Base-by-base conservation (phyloP, 2,797 vertebrate genomes). In the Choloepus didactylus region DNA sequence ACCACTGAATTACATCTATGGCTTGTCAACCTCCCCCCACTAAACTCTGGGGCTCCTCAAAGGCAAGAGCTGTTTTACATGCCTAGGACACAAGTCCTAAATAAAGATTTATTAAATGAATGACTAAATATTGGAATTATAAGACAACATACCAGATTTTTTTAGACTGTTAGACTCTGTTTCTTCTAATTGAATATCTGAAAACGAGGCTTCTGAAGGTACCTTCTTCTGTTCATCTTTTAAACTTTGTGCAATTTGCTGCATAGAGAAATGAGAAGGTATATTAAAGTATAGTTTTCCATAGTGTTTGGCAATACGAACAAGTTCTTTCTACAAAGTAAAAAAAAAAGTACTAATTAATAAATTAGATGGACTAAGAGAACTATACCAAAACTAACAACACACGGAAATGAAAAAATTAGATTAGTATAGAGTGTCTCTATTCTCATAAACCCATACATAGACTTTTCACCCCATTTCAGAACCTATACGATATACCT, bases 211-310 rank as follows among this genome's bases (percentile, higher is more conserved):
- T 96, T 99, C 99, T 76, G 99, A 98, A 46, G 98, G 97, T 95
- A 98, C 51, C 97, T 98, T 99, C 98, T 98, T 99, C 98, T 99
- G 99, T 92, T 99, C 99, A 70, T 99, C 99, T 98, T 99, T 99
- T 96, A 99, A 98, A 97, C 99, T 99, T 98, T 99, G 99, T 96
- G 99, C 99, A 75, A 99, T 99, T 99, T 99, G 99, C 99, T 99
- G 87, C 81, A 97, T 19, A 86, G 90, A 93, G 64, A 97, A 92
- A 95, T 62, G 41, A 92, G 90, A 86, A 89, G 4, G 21, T 96
- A 81, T 19, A 72, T 90, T 92, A 79, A 75, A 88, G 62, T 73
- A 1, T 9, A 69, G 23, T 81, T 96, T 92, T 95, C 11, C 70
- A 77, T 51, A 84, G 16, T 69, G 14, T 59, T 81, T 77, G 41